Evolutionary conservation across 1,140 invertebrate genomes (phyloP).

Genomic region (Lepidurus apus): DNA sequence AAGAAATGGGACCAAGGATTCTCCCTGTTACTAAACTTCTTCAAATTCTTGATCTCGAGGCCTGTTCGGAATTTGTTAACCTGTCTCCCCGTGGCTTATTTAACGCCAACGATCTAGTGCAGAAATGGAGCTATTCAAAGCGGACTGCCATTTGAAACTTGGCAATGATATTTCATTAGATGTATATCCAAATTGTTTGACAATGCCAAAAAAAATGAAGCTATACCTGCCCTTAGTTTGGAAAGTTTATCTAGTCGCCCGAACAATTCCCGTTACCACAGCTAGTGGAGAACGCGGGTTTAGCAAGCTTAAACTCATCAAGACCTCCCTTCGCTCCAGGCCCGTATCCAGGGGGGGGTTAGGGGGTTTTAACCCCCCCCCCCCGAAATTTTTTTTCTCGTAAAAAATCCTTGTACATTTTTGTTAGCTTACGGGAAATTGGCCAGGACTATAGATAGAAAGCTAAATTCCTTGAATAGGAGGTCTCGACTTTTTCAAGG

Average conservation of each 20-base stretch:
- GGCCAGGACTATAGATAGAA: too few species aligned
- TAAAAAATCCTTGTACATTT: too few species aligned
- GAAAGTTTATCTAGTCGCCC: not conserved
- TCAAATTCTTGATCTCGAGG: not conserved
- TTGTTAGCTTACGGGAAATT: too few species aligned
- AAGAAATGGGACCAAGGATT: not conserved
- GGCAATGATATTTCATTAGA: not conserved
- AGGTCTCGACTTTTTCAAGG: too few species aligned
- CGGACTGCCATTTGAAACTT: not conserved
- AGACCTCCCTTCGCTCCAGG: not conserved
- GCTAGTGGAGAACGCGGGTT: not conserved
- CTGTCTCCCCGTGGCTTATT: not conserved
- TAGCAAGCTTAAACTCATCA: not conserved
- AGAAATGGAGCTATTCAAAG: slow-evolving; percentile 24
- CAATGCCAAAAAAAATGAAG: not conserved
- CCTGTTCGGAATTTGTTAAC: not conserved
- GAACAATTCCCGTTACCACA: not conserved
- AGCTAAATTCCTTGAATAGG: too few species aligned
- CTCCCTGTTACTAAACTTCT: not conserved
- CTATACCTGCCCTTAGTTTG: not conserved
- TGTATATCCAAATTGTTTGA: not conserved
- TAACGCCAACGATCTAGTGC: not conserved
- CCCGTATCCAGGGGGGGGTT: too few species aligned
- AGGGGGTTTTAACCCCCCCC: too few species aligned
- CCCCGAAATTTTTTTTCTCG: too few species aligned